Conservation (phyloP, 2,797 vertebrate genomes). For the Alfaro cultratus region DNA sequence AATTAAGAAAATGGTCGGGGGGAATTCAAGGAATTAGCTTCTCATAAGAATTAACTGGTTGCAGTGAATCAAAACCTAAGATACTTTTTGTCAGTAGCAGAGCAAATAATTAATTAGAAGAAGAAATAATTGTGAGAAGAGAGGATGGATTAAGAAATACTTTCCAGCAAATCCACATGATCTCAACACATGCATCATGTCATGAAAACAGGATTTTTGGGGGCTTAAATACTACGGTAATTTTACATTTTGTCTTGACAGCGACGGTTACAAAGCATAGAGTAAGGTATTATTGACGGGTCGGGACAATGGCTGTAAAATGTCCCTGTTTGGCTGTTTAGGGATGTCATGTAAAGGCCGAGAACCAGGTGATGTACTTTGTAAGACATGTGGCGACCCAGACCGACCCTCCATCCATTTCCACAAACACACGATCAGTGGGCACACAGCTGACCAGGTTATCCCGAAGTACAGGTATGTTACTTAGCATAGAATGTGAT, state of each 20-base stretch:
- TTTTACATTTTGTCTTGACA: background rate
- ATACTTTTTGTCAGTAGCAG: background rate
- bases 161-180: background rate
- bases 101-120: background rate
- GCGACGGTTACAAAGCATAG: background rate
- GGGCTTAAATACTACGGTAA: background rate
- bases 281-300: background rate
- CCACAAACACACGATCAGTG: background rate
- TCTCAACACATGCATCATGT: background rate
- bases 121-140: background rate
- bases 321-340: background rate
- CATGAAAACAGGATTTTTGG: background rate
- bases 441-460: background rate
- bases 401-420: background rate
- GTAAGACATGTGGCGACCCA: conserved; percentile 1
- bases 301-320: background rate
- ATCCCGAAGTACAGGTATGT: conserved; percentile 5
- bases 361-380: background rate
- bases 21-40: background rate
- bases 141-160: background rate
- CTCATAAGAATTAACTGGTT: background rate
- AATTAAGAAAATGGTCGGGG: background rate
- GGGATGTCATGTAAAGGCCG: background rate
- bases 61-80: background rate
- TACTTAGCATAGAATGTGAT: background rate